A percentile compares a stretch with the other conserved stretches of the same genome.
Conservation (phyloP, 2,888 invertebrate genomes). For the Notodonta ziczac region DNA sequence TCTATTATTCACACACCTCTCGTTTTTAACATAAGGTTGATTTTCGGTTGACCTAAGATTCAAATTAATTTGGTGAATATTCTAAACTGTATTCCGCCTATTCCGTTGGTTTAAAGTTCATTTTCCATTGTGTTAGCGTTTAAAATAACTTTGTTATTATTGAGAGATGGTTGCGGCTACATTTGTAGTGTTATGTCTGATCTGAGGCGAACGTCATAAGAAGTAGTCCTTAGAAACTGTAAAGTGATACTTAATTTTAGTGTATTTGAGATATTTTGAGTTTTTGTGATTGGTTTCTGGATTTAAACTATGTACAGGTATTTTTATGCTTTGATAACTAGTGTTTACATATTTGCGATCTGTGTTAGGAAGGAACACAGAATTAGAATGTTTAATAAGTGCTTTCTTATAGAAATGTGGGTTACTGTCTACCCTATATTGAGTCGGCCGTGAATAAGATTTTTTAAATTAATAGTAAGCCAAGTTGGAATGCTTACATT, state of each 20-base stretch:
- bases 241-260: neutral
- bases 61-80: neutral
- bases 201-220: slow-evolving; percentile 24
- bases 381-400: no score
- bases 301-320: slow-evolving; percentile 31
- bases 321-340: neutral
- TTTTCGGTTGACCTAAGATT: neutral
- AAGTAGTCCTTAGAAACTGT: slow-evolving; percentile 10
- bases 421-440: no score
- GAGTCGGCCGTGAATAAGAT: no score
- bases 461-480: no score
- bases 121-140: slow-evolving; percentile 11
- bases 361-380: no score
- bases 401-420: no score
- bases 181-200: slow-evolving; percentile 20
- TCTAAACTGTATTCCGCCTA: slow-evolving; percentile 5
- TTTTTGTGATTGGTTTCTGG: slow-evolving; percentile 13
- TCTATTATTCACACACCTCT: neutral
- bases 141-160: slow-evolving; percentile 7
- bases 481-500: no score
- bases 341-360: no score
- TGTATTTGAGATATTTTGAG: slow-evolving; percentile 11
- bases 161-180: slow-evolving; percentile 17
- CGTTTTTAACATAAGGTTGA: neutral
- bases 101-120: slow-evolving; percentile 12